A percentile compares a stretch with the other conserved stretches of the same genome.
These are phyloP conservation scores for Nesometra sesokonis DNA, from an alignment of 35 echinoderm and acorn worm genomes.

Conservation along the genomic window DNA sequence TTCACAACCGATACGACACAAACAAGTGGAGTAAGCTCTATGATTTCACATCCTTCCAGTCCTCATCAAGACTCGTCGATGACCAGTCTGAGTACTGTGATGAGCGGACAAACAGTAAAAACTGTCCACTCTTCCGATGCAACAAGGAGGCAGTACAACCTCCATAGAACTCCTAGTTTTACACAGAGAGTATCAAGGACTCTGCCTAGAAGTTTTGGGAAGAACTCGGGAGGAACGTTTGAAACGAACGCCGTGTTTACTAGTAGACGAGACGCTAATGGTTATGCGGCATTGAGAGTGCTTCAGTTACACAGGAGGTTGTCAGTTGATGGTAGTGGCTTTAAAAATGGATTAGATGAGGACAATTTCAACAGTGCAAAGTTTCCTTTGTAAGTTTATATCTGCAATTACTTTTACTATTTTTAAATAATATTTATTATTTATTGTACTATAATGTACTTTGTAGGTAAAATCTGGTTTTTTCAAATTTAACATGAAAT, in stretches of 20 bases:
- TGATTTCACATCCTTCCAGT: conserved; percentile 80
- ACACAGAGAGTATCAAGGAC: conserved; percentile 61
- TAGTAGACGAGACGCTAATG: conserved; percentile 54
- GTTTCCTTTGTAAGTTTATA: not conserved
- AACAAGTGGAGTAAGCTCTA: conserved; percentile 76
- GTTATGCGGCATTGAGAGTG: conserved; percentile 68
- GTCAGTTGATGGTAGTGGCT: not conserved
- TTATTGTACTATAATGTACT: not conserved
- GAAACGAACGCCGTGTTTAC: conserved; percentile 83
- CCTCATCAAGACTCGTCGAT: conserved; percentile 68
- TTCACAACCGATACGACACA: conserved; percentile 78
- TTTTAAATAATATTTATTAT: not conserved
- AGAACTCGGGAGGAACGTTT: conserved; percentile 43
- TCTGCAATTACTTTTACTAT: not conserved
- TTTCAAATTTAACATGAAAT: not conserved
- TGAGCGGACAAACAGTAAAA: conserved; percentile 79
- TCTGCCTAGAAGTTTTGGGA: conserved; percentile 47
- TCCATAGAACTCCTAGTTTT: conserved; percentile 85
- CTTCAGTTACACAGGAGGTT: not conserved
- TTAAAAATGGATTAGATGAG: not conserved
- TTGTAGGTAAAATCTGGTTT: not conserved
- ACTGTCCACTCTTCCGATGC: conserved; percentile 83
- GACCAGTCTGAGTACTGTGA: conserved; percentile 79
- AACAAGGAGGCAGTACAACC: conserved; percentile 62
- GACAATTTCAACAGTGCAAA: not conserved